These are phyloP conservation scores for Apis dorsata DNA, from an alignment of 1,140 invertebrate genomes.

Conservation along the genomic window DNA sequence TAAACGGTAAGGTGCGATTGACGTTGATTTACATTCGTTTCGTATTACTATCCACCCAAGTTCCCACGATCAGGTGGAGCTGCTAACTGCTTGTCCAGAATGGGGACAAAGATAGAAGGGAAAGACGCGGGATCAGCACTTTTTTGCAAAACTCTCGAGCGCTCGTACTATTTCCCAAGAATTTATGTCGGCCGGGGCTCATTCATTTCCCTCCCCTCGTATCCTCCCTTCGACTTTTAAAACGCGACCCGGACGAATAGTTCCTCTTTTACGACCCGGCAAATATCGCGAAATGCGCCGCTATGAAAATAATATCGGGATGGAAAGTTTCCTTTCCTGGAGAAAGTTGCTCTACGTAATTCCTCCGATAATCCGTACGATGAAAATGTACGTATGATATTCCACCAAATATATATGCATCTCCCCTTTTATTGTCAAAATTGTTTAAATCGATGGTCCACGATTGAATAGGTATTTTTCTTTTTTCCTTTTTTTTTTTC, in stretches of 20 bases:
- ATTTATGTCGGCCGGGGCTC: conserved; percentile 52
- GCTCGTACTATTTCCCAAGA: conserved; percentile 33
- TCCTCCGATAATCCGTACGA: background rate
- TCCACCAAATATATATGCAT: too few relatives aligned
- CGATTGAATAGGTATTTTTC: too few relatives aligned
- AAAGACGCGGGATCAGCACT: conserved; percentile 51
- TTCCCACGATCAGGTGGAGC: conserved; percentile 14
- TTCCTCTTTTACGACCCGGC: background rate
- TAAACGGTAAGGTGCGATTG: conserved; percentile 23
- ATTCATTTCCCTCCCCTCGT: conserved; percentile 32
- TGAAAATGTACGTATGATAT: background rate
- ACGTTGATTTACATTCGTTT: conserved; percentile 47
- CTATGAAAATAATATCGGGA: background rate
- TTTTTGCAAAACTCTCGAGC: conserved; percentile 41
- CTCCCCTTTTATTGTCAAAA: too few relatives aligned
- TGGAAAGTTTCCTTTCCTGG: too few relatives aligned
- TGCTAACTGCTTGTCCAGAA: conserved; percentile 20
- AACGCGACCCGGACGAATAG: background rate
- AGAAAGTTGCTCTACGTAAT: too few relatives aligned
- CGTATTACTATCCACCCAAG: conserved; percentile 14
- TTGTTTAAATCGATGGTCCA: too few relatives aligned
- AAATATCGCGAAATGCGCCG: background rate
- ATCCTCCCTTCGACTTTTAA: background rate
- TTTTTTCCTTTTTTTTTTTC: too few relatives aligned
- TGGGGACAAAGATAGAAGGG: conserved; percentile 31